Percentiles rank a stretch among this genome's conserved stretches.
Evolutionary conservation across 2,888 invertebrate species (phyloP).

Genomic region (Luffia ferchaultella): DNA sequence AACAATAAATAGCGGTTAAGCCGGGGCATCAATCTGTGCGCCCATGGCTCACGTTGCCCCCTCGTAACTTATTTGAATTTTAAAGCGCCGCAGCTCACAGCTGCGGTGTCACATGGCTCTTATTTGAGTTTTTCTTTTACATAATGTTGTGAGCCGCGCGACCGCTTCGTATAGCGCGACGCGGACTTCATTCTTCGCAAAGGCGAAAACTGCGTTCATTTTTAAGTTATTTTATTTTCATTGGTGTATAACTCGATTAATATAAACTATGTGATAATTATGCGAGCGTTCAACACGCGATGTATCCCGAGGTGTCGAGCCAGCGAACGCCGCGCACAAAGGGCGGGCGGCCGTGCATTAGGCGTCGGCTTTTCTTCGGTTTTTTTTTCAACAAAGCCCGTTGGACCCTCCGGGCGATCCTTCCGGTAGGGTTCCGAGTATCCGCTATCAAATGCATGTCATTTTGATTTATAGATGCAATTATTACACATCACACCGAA

Average conservation of each 20-base stretch:
- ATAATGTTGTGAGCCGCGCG: background rate
- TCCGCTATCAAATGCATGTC: slow-evolving; percentile 50
- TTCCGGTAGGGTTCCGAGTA: slow-evolving; percentile 33
- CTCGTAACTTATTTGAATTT: background rate
- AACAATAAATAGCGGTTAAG: no score
- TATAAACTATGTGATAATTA: background rate
- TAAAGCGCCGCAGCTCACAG: background rate
- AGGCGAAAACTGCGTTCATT: no score
- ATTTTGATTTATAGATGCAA: slow-evolving; percentile 56
- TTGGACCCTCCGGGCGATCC: slow-evolving; percentile 22
- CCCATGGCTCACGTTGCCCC: background rate
- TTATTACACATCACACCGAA: slow-evolving; percentile 30
- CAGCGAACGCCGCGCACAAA: background rate
- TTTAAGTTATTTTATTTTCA: background rate
- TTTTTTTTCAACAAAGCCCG: slow-evolving; percentile 24
- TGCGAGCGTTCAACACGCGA: no score
- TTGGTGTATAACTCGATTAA: background rate
- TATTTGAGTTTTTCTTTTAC: background rate
- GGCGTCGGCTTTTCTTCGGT: slow-evolving; percentile 41
- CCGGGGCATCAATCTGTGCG: background rate
- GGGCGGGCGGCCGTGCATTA: slow-evolving; percentile 36
- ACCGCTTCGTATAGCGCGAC: background rate
- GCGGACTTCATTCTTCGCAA: no score
- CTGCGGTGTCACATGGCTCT: background rate
- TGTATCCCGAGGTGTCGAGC: no score